phyloP scores from a whole-genome alignment of 2,797 vertebrate genomes.

The Crax fasciolata region DNA sequence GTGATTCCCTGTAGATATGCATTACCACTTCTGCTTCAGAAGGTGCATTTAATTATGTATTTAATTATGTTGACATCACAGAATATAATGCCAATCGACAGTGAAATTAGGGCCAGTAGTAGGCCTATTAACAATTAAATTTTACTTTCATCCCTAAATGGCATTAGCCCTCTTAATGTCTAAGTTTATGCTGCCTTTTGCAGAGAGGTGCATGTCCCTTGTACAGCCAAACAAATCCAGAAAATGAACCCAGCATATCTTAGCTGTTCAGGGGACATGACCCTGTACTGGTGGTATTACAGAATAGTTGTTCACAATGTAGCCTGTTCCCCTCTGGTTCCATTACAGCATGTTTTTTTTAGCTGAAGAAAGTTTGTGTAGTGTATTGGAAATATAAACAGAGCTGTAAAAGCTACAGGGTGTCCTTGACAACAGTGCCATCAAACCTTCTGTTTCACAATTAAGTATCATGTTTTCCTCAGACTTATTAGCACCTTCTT shows the following conservation, averaged over 20 bases:
- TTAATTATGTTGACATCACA: neutral
- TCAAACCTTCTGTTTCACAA: conserved; percentile 48
- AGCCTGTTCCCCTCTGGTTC: neutral
- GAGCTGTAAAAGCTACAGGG: conserved; percentile 30
- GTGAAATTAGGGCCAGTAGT: neutral
- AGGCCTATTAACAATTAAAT: neutral
- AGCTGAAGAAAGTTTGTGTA: conserved; percentile 46
- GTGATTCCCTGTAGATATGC: neutral
- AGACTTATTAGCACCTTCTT: conserved; percentile 56
- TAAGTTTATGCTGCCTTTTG: neutral
- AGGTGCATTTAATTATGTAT: neutral
- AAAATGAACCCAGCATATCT: neutral
- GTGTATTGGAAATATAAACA: conserved; percentile 70
- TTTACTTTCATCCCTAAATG: neutral
- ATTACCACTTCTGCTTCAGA: neutral
- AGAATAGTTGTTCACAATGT: conserved; percentile 15
- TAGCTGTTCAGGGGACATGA: neutral
- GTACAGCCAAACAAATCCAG: neutral
- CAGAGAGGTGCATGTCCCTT: neutral
- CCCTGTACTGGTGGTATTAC: neutral
- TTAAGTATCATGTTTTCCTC: conserved; percentile 55
- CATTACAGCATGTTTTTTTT: conserved; percentile 7
- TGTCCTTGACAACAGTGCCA: conserved; percentile 31
- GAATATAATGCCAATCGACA: neutral
- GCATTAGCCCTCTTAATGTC: no score